A percentile compares a stretch with the other conserved stretches of the same genome.
Conservation (phyloP, 2,888 invertebrate genomes). For the Amphiduros pacificus region DNA sequence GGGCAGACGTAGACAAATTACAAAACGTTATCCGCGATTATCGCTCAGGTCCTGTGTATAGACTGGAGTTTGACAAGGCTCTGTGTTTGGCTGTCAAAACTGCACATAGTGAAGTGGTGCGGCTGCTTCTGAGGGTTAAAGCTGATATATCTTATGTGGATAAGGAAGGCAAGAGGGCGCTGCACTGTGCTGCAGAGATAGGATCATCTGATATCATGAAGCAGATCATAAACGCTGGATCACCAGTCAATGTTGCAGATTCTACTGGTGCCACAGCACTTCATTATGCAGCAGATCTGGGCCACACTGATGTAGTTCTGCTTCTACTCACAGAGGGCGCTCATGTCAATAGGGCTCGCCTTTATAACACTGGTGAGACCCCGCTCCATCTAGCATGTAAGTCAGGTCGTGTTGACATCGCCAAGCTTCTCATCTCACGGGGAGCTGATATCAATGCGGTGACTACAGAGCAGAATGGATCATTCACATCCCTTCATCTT, state of each 20-base stretch:
- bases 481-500: conserved; percentile 32
- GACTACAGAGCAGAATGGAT: conserved; percentile 24
- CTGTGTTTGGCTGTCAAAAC: conserved; percentile 8
- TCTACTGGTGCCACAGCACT: conserved; percentile 19
- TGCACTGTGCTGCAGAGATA: conserved; percentile 35
- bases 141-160: conserved; percentile 20
- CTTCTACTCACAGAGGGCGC: conserved; percentile 27
- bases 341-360: conserved; percentile 23
- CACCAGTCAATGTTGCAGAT: conserved; percentile 20
- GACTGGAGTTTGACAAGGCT: conserved; percentile 9
- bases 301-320: conserved; percentile 11
- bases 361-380: conserved; percentile 23
- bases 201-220: conserved; percentile 22
- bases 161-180: conserved; percentile 24
- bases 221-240: conserved; percentile 23
- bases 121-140: conserved; percentile 6
- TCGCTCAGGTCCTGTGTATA: no score
- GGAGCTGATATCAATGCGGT: conserved; percentile 31
- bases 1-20: conserved; percentile 9
- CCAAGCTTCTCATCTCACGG: conserved; percentile 18
- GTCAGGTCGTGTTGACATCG: conserved; percentile 19
- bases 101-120: conserved; percentile 4
- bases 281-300: conserved; percentile 20
- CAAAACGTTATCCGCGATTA: conserved; percentile 7
- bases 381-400: conserved; percentile 27